Conservation (phyloP, 2,888 invertebrate genomes). For the Bellardia pandia region DNA sequence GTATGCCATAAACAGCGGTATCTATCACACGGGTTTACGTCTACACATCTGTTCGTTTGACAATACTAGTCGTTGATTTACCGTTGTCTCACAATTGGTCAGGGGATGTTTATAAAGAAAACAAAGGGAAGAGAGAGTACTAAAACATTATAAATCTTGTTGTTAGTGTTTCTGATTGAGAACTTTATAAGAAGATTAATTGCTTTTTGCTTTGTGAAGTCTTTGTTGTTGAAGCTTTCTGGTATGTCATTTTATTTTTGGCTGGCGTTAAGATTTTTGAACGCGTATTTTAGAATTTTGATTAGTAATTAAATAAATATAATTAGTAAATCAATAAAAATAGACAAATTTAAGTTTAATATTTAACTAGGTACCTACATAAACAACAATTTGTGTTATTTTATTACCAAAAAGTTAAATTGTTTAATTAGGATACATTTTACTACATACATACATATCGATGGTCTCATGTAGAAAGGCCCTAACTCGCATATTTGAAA, state of each 20-base stretch:
- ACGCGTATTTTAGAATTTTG: background rate
- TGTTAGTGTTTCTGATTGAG: too few species aligned
- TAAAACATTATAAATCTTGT: too few species aligned
- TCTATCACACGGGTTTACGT: background rate
- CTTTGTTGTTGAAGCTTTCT: background rate
- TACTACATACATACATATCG: too few species aligned
- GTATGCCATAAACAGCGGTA: background rate
- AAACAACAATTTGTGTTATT: background rate
- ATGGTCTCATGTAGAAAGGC: too few species aligned
- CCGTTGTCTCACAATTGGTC: background rate
- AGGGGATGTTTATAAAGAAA: background rate
- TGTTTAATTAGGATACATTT: too few species aligned
- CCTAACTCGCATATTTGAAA: too few species aligned
- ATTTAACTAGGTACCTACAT: too few species aligned
- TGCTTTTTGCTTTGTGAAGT: background rate
- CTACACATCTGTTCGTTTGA: too few species aligned
- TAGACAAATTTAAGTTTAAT: slow-evolving; percentile 4
- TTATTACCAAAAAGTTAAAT: too few species aligned
- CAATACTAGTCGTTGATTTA: background rate
- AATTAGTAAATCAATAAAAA: slow-evolving; percentile 21
- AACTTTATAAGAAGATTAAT: background rate
- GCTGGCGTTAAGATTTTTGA: background rate
- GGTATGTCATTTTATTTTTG: slow-evolving; percentile 8
- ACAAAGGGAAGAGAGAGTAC: background rate
- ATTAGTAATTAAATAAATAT: background rate